These are phyloP conservation scores for Cinclus cinclus DNA, from an alignment of 2,113 vertebrate species.

Conservation along the genomic window DNA sequence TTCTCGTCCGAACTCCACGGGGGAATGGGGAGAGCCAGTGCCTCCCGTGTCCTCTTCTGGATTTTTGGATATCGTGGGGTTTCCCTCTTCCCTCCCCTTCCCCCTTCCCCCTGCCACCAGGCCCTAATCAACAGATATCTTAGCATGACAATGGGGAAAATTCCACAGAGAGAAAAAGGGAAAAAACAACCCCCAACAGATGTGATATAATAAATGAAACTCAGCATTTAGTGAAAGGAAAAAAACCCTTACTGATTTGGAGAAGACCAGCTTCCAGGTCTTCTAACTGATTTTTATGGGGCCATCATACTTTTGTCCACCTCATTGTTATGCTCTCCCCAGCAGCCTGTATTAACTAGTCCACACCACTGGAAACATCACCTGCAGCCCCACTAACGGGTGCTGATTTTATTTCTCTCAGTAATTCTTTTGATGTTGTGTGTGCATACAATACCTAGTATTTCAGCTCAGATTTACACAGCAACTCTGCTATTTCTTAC, in stretches of 20 bases:
- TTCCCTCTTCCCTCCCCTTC: too few relatives aligned
- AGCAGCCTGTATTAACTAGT: not conserved
- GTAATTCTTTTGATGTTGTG: conserved; percentile 27
- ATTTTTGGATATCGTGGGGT: too few relatives aligned
- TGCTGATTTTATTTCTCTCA: conserved; percentile 52
- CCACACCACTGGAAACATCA: not conserved
- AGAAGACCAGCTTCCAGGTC: conserved; percentile 11
- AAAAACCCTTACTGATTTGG: not conserved
- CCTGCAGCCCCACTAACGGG: not conserved
- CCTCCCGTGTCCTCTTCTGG: too few relatives aligned
- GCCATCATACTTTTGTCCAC: not conserved
- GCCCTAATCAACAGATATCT: too few relatives aligned
- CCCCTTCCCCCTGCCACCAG: too few relatives aligned
- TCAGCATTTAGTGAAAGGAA: conserved; percentile 3
- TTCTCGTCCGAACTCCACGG: too few relatives aligned
- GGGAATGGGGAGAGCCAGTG: too few relatives aligned
- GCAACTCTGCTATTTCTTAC: conserved; percentile 24
- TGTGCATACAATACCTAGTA: not conserved
- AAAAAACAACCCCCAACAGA: not conserved
- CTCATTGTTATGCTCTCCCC: not conserved
- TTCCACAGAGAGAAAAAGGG: too few relatives aligned
- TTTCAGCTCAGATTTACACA: conserved; percentile 60
- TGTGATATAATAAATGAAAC: conserved; percentile 33
- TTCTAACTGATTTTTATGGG: not conserved
- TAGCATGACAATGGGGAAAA: too few relatives aligned